Percentiles rank a stretch among this genome's conserved stretches.
phyloP scores from a whole-genome alignment of 2,797 vertebrate genomes.

The Artibeus jamaicensis region DNA sequence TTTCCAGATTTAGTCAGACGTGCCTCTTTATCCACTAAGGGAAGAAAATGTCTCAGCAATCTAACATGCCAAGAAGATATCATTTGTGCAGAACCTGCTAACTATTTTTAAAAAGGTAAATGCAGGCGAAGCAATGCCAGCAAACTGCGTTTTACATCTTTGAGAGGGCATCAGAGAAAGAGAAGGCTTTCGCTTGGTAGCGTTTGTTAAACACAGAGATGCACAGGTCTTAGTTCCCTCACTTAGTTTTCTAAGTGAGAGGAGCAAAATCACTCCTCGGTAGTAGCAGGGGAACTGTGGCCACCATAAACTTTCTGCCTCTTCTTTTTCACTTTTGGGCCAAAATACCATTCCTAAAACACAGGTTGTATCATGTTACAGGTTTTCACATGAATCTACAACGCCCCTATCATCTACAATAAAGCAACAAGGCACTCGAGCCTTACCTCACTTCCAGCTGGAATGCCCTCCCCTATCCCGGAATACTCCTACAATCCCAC shows the following conservation, averaged over 20 bases:
- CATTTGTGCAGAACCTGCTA: neutral
- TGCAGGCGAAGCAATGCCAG: neutral
- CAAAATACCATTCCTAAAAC: neutral
- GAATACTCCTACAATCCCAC: neutral
- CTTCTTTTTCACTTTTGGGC: neutral
- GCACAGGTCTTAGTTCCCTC: neutral
- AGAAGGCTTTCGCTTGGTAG: neutral
- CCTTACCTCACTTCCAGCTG: neutral
- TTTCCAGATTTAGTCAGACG: conserved; percentile 1
- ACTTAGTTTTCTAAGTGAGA: too few species aligned
- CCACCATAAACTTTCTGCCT: too few species aligned
- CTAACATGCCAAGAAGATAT: neutral
- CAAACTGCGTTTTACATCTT: neutral
- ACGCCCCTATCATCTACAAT: neutral
- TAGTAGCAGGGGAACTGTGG: neutral
- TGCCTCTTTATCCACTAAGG: neutral
- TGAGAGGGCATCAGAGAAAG: neutral
- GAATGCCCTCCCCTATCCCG: neutral
- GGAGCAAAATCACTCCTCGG: neutral
- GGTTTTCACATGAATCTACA: neutral
- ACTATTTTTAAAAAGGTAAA: conserved; percentile 10
- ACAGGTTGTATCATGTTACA: neutral
- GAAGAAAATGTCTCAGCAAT: neutral
- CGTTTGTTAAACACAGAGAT: neutral
- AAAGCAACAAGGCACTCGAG: neutral